Base-by-base conservation (phyloP, 2,797 vertebrate genomes). In the Linurgus olivaceus region DNA sequence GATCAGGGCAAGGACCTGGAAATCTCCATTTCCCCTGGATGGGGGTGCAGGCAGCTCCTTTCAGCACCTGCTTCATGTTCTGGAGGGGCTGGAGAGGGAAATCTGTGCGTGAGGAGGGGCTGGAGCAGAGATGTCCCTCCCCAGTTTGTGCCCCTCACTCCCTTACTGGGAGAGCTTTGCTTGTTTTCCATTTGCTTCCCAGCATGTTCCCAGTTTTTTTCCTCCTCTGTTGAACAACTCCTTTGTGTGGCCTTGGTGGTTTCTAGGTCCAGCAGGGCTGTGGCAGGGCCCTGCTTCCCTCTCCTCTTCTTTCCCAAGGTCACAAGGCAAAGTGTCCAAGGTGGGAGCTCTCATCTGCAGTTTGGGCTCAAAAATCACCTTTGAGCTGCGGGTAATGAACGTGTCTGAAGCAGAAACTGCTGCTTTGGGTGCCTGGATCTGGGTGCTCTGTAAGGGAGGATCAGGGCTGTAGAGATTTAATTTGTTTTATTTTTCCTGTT, bases 121-220 rank as follows among this genome's bases (percentile, higher is more conserved):
- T 52, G 54, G 44, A 14, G 55, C 72, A 57, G 55, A 28, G 67
- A 7, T 48, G 44, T 16, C 48, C 44, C 80, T 44, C 31, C 23
- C 54, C 63, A 40, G 1, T 63, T 54, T 81, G 72, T 51, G 62
- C 28, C 42, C 0, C 73, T 81, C 58, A 3, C 76, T 75, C n/a
- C n/a, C n/a, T 80, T 87, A 47, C 90, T 93, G 38, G 9, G 65
- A 72, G 62, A 91, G 66, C 48, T 94, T 87, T 85, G 83, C 84
- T 86, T 24, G 66, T 57, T 21, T 52, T 10, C 37, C 19, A 2
- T 57, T 28, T 8, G 2, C 52, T 87, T 89, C 11, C 58, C 31
- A n/a, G 51, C 40, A 7, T 1, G 13, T 37, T 81, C 76, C 1
- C 1, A 4, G 29, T 37, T 26, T 25, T 57, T 18, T 6, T 6